Base-by-base conservation (phyloP, 2,797 vertebrate genomes). In the Linurgus olivaceus region DNA sequence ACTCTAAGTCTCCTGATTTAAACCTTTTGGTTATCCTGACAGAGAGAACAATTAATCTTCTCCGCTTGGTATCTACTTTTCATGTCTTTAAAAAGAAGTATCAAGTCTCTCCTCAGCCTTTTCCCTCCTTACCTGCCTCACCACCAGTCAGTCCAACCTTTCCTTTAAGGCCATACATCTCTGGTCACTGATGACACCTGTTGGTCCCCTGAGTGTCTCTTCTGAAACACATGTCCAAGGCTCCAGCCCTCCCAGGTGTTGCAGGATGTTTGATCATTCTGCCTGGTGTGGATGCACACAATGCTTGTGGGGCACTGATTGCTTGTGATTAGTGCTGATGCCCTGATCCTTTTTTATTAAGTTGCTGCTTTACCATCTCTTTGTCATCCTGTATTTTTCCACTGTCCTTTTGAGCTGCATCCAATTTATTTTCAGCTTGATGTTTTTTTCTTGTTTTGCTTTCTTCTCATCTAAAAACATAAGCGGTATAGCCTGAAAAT, bases 341-440 rank as follows among this genome's bases (percentile, higher is more conserved):
- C 13, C 17, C 48, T 11, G 54, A 63, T 38, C 37, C 17, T 44
- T 73, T 84, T 70, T 28, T 75, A 47, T 82, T 88, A 29, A 65
- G 23, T 47, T 68, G 35, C 78, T 78, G 42, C 35, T 90, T 85
- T 70, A 70, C 51, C 7, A 8, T 82, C 18, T 57, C 35, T 38
- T 75, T 31, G 31, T 95, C 25, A 48, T 90, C 44, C 63, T 89
- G 74, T 92, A 35, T 82, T 94, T 96, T 94, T 92, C 86, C 88
- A 73, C 55, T 84, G 62, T 62, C 71, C 74, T 93, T 83, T 62
- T 84, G 80, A 94, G 87, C 90, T 38, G 6, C 24, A 58, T 82
- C 71, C 59, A 66, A 26, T 85, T 93, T 85, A 33, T 84, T 96
- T 94, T 75, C 74, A 70, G 44, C 44, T 65, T 81, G 50, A 57